Conservation (phyloP, 2,113 vertebrate species). For the Nibea coibor region DNA sequence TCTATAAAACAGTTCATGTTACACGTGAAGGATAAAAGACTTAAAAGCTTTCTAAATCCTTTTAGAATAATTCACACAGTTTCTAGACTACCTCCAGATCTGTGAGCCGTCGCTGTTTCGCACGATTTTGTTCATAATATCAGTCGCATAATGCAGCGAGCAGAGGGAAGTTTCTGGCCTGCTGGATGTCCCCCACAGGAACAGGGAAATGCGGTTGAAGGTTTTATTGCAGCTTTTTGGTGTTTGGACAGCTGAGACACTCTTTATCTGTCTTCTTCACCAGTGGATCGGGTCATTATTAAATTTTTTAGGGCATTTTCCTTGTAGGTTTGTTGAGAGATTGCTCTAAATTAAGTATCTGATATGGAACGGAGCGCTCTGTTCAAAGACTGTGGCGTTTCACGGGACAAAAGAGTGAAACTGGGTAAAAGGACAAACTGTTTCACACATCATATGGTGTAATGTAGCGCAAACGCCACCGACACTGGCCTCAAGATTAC, state of each 20-base stretch:
- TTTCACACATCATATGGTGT: neutral
- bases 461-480: neutral
- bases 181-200: conserved; percentile 28
- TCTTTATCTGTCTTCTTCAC: conserved; percentile 29
- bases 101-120: conserved; percentile 18
- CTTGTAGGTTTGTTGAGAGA: neutral
- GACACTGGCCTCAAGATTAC: neutral
- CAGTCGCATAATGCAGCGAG: neutral
- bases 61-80: conserved; percentile 44
- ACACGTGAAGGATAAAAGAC: conserved; percentile 57
- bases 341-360: neutral
- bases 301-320: neutral
- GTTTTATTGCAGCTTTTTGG: conserved; percentile 35
- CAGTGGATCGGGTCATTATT: neutral
- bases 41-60: conserved; percentile 47
- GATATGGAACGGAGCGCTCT: neutral
- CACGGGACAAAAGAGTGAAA: neutral
- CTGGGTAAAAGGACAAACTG: too few relatives aligned
- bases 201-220: conserved; percentile 25
- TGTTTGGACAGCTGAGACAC: conserved; percentile 24
- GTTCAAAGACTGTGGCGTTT: neutral
- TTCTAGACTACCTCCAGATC: neutral
- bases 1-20: conserved; percentile 67
- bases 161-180: neutral
- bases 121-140: conserved; percentile 17